Percentiles rank a stretch among this genome's conserved stretches.
phyloP scores from a whole-genome alignment of 2,797 vertebrate species.

The Melanotaenia nigrans region DNA sequence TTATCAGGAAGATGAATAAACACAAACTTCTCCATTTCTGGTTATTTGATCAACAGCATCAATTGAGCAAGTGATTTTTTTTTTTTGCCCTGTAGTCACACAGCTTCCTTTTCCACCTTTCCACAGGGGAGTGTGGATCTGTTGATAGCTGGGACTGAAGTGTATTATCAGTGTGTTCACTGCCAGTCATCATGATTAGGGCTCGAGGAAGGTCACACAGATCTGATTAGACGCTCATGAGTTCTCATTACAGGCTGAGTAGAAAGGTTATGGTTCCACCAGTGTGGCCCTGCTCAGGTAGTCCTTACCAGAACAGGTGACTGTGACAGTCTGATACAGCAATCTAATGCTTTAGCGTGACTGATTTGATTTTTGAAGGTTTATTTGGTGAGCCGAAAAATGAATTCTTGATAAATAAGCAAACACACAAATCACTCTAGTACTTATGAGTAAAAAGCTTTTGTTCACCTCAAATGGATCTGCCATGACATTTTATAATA shows the following conservation, averaged over 20 bases:
- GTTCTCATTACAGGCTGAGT: conserved; percentile 75
- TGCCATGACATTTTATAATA: conserved; percentile 61
- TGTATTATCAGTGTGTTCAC: conserved; percentile 82
- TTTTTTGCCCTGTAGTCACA: conserved; percentile 10
- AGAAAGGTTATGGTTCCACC: conserved; percentile 67
- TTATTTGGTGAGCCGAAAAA: conserved; percentile 46
- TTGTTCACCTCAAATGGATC: conserved; percentile 68
- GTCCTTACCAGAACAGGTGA: conserved; percentile 37
- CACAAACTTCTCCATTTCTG: conserved; percentile 21
- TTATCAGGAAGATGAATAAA: conserved; percentile 23
- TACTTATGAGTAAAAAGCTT: conserved; percentile 57
- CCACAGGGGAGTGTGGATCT: conserved; percentile 70
- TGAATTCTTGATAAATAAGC: conserved; percentile 47
- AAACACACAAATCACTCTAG: conserved; percentile 35
- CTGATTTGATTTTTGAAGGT: conserved; percentile 59
- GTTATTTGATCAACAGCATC: conserved; percentile 58
- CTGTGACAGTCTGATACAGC: conserved; percentile 17
- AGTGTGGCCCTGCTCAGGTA: conserved; percentile 55
- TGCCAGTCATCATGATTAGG: conserved; percentile 80
- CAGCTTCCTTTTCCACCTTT: conserved; percentile 63
- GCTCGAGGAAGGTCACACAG: conserved; percentile 76
- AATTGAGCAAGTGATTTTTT: conserved; percentile 36
- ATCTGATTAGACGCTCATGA: conserved; percentile 82
- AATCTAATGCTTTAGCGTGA: conserved; percentile 23
- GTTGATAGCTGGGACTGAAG: conserved; percentile 80